These are phyloP conservation scores for Medauroidea extradentata DNA, from an alignment of 1,140 invertebrate genomes.

Conservation along the genomic window DNA sequence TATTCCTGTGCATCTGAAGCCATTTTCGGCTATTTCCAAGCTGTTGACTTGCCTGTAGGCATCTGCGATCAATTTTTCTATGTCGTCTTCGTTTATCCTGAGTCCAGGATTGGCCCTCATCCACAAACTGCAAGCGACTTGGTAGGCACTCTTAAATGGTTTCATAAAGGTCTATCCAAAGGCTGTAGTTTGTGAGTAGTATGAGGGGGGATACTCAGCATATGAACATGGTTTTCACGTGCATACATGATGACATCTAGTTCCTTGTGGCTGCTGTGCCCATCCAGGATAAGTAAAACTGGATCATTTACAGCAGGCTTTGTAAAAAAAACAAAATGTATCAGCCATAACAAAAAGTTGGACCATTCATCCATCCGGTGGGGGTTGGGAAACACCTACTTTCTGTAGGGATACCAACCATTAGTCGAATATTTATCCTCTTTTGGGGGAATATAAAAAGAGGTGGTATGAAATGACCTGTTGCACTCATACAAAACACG, in stretches of 20 bases:
- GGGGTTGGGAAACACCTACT: constrained; percentile 13
- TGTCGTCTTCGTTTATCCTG: constrained; percentile 2
- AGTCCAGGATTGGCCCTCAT: not conserved
- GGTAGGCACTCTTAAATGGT: constrained; percentile 38
- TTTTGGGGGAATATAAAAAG: constrained; percentile 28
- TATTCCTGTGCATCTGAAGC: constrained; percentile 7
- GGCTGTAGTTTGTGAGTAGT: constrained; percentile 38
- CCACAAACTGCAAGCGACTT: constrained; percentile 17
- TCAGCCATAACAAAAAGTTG: constrained; percentile 26
- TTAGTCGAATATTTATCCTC: constrained; percentile 12
- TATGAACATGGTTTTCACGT: constrained; percentile 34
- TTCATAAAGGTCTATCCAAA: constrained; percentile 38
- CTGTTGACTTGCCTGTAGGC: not conserved
- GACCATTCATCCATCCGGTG: constrained; percentile 19
- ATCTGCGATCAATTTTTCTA: not conserved
- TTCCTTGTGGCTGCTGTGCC: constrained; percentile 34
- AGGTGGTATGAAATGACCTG: constrained; percentile 26
- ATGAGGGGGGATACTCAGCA: constrained; percentile 38
- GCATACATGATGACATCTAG: constrained; percentile 34
- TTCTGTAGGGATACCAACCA: constrained; percentile 14
- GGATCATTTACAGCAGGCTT: constrained; percentile 9
- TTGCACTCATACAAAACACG: constrained; percentile 26
- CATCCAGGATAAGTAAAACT: constrained; percentile 32
- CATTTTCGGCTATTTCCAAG: constrained; percentile 4
- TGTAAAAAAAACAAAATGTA: constrained; percentile 12